These are phyloP conservation scores for Aquatica leii DNA, from an alignment of 2,888 invertebrate species.

Conservation along the genomic window DNA sequence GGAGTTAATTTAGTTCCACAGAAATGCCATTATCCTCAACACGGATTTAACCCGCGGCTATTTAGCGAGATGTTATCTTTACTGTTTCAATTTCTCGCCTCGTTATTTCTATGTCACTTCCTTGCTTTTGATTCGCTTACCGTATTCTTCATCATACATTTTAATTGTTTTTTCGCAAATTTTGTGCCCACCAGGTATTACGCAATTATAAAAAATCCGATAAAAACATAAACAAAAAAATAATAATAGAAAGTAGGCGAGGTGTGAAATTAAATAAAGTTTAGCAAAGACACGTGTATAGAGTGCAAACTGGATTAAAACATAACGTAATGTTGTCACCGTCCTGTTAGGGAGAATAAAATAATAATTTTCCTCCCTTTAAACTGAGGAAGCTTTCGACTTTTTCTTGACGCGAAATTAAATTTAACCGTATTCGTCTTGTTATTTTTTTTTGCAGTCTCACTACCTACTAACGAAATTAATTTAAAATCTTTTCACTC, in stretches of 20 bases:
- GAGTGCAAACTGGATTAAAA: conserved; percentile 47
- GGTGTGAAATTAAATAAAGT: conserved; percentile 58
- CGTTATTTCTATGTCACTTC: conserved; percentile 57
- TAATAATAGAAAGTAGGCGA: conserved; percentile 53
- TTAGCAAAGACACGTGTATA: conserved; percentile 44
- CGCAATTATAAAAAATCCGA: too few relatives aligned
- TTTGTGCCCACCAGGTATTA: too few relatives aligned
- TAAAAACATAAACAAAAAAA: conserved; percentile 46
- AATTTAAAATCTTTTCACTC: neutral
- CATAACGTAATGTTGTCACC: conserved; percentile 46
- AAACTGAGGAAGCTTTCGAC: conserved; percentile 23
- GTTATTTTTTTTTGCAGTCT: neutral
- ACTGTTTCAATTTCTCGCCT: conserved; percentile 62
- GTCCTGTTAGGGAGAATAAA: conserved; percentile 41
- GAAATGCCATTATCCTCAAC: conserved; percentile 58
- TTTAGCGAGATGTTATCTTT: conserved; percentile 62
- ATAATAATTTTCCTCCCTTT: conserved; percentile 36
- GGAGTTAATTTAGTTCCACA: conserved; percentile 59
- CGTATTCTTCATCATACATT: conserved; percentile 1
- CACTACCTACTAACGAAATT: neutral
- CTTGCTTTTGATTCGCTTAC: conserved; percentile 30
- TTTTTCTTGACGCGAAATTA: conserved; percentile 23
- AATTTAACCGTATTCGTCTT: conserved; percentile 1
- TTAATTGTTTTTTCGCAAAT: neutral
- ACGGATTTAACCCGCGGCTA: conserved; percentile 59